Evolutionary conservation across 2,797 vertebrate species (phyloP).

Genomic region (Acridotheres tristis): DNA sequence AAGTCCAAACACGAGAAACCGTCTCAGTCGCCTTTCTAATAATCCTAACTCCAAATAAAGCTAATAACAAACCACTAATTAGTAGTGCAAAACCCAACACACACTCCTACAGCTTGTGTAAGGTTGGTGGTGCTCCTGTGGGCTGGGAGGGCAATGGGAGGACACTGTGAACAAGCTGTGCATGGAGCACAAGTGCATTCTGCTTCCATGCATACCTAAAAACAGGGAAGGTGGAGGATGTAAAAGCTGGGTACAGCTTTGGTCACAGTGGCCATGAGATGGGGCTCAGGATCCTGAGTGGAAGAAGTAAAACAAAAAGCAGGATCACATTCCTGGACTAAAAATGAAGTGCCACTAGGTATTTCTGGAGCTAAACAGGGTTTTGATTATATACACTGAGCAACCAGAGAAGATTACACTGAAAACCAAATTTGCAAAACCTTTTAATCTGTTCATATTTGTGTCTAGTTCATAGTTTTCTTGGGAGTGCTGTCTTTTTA

Average conservation of each 20-base stretch:
- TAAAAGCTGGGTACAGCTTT: background rate
- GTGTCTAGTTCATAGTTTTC: background rate
- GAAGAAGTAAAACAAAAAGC: background rate
- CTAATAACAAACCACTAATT: too few relatives aligned
- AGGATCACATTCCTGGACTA: background rate
- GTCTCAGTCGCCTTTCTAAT: too few relatives aligned
- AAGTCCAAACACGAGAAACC: too few relatives aligned
- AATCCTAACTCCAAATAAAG: too few relatives aligned
- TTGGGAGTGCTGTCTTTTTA: background rate
- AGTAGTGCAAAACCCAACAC: too few relatives aligned
- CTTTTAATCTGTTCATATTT: background rate
- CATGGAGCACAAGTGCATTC: background rate
- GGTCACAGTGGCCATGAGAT: fast-evolving
- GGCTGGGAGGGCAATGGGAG: background rate
- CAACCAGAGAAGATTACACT: background rate
- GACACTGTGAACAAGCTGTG: fast-evolving
- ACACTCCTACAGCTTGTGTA: background rate
- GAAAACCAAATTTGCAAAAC: background rate
- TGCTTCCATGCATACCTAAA: background rate
- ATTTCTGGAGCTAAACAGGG: background rate
- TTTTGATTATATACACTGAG: background rate
- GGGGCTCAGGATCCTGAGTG: background rate
- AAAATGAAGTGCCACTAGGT: background rate
- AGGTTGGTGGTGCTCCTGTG: background rate
- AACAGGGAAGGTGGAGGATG: fast-evolving